Evolutionary conservation across 2,113 vertebrate species (phyloP).

Genomic region (Burhinus bistriatus): DNA sequence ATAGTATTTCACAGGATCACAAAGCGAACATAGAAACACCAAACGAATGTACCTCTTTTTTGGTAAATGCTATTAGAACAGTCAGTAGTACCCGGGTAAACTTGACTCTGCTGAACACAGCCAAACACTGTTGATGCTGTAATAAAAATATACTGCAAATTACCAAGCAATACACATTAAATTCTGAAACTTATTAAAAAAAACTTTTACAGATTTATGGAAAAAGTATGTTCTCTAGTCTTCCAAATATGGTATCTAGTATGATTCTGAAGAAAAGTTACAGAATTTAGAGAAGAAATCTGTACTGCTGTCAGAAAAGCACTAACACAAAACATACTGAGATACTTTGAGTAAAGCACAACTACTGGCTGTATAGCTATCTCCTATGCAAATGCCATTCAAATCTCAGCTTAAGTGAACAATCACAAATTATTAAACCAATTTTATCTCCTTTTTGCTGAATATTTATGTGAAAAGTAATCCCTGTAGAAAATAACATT

Average conservation of each 20-base stretch:
- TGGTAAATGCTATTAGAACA: slow-evolving; percentile 91
- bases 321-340: not conserved
- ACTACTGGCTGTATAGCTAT: not conserved
- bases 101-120: slow-evolving; percentile 93
- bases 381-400: not conserved
- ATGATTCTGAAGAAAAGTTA: not conserved
- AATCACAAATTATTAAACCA: not conserved
- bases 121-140: slow-evolving; percentile 91
- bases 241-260: not conserved
- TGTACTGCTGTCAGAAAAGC: not conserved
- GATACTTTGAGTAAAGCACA: not conserved
- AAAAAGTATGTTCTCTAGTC: not conserved
- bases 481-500: not conserved
- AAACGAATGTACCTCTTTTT: slow-evolving; percentile 85
- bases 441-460: not conserved
- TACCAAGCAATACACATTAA: not conserved
- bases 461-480: slow-evolving; percentile 28
- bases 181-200: not conserved
- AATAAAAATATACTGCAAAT: slow-evolving; percentile 12
- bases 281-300: not conserved
- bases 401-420: not conserved
- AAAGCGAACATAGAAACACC: not conserved
- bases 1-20: not conserved
- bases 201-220: not conserved
- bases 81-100: slow-evolving; percentile 90